phyloP scores from a whole-genome alignment of 2,888 invertebrate genomes.

The Philereme transversata region DNA sequence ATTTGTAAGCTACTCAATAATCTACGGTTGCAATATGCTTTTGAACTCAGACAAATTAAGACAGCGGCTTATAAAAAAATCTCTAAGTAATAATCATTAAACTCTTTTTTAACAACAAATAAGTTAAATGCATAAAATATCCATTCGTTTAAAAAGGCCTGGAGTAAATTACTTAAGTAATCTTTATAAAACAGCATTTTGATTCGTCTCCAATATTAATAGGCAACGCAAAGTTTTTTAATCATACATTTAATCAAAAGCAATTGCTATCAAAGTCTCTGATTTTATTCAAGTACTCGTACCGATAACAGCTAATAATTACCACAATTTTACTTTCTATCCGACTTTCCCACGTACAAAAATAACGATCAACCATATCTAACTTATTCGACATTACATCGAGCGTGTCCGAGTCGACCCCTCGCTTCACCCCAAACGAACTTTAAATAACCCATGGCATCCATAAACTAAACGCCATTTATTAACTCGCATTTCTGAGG shows the following conservation, averaged over 20 bases:
- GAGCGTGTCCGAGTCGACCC: constrained; percentile 34
- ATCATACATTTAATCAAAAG: no score
- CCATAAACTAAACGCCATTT: constrained; percentile 64
- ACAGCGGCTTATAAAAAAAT: no score
- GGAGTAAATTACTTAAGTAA: no score
- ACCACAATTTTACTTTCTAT: background rate
- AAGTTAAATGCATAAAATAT: no score
- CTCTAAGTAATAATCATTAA: no score
- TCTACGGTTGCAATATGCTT: constrained; percentile 26
- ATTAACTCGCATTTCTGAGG: constrained; percentile 62
- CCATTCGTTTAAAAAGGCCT: no score
- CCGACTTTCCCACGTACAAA: constrained; percentile 18
- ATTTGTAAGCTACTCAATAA: constrained; percentile 51
- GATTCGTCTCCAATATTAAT: no score
- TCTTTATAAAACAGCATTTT: no score
- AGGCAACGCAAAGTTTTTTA: no score
- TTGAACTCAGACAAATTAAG: background rate
- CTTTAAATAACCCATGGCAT: constrained; percentile 61
- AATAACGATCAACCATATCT: constrained; percentile 29
- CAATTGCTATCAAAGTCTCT: no score
- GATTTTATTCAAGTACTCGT: background rate
- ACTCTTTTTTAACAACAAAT: no score
- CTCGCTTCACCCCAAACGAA: constrained; percentile 49
- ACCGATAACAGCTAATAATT: background rate
- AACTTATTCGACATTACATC: constrained; percentile 35